Evolutionary conservation across 1,140 invertebrate species (phyloP), one percentile per base, ranked within the genome.

Genomic region (Brachionus calyciflorus): DNA sequence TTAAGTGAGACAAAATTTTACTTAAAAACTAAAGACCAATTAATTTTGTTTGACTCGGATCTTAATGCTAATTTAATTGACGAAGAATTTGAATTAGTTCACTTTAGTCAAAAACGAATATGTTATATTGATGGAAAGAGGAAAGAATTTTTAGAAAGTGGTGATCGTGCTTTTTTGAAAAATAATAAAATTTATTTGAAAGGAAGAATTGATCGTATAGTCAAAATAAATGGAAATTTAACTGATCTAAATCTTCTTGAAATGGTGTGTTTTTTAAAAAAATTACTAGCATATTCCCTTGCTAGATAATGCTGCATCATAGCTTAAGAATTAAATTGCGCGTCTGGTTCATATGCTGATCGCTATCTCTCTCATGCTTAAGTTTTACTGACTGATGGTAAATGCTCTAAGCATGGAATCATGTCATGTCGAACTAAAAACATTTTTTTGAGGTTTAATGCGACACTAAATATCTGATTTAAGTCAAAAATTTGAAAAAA

Each of bases 201-300:
- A 79, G 88, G 89, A 10, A 86, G 91, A 68, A 86, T 82, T 78
- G 89, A 91, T 84, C 85, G 88, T 78, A 82, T 88, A 44, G 84
- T 92, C n/a, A 93, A 93, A 84, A 84, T 90, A 82, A 89, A 89
- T 84, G 91, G 91, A 1, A 87, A 89, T 78, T 89, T 89, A 83
- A 80, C 92, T 19, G 87, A 88, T 80, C 81, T 91, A 30, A 80
- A 83, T 30, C 81, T 86, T 60, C 87, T 92, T 53, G 88, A 91
- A 84, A 81, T 83, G 79, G 83, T 84, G 63, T 82, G 63, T 60
- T 37, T 37, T 37, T n/a, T n/a, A n/a, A n/a, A n/a, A n/a, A n/a
- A n/a, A n/a, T n/a, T n/a, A n/a, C n/a, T n/a, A n/a, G n/a, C n/a
- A n/a, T n/a, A n/a, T n/a, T n/a, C n/a, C n/a, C n/a, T n/a, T n/a